A percentile compares a stretch with the other conserved stretches of the same genome.
Evolutionary conservation across 1,140 invertebrate genomes (phyloP).

Genomic region (Saccostrea glomerata): DNA sequence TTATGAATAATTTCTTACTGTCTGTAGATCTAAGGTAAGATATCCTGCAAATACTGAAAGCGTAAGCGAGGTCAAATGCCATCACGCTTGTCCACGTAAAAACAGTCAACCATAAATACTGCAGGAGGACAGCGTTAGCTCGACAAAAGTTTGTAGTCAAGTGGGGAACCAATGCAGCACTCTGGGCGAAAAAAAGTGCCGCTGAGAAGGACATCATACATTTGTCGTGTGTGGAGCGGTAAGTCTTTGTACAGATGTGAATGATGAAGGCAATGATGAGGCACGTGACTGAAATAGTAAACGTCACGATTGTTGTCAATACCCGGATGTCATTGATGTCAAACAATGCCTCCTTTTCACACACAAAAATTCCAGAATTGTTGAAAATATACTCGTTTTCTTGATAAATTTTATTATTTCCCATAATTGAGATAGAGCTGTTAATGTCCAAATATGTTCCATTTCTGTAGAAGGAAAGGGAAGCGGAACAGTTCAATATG

Average conservation of each 20-base stretch:
- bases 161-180: background rate
- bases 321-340: background rate
- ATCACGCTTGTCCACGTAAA: constrained; percentile 15
- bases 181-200: background rate
- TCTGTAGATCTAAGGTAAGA: background rate
- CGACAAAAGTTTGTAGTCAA: background rate
- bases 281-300: constrained; percentile 13
- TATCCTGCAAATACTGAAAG: background rate
- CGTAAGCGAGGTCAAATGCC: constrained; percentile 4
- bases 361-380: background rate
- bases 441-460: background rate
- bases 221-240: background rate
- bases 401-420: background rate
- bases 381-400: background rate
- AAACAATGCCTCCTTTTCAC: background rate
- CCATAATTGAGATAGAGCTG: background rate
- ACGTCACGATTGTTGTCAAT: constrained; percentile 15
- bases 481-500: background rate
- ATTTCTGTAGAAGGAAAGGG: constrained; percentile 13
- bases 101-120: background rate
- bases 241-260: background rate
- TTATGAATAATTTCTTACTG: background rate
- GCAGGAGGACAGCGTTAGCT: background rate
- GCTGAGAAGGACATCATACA: constrained; percentile 2
- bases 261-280: background rate